These are phyloP conservation scores for Neoitamus cyanurus DNA, from an alignment of 2,888 invertebrate genomes.

Conservation along the genomic window DNA sequence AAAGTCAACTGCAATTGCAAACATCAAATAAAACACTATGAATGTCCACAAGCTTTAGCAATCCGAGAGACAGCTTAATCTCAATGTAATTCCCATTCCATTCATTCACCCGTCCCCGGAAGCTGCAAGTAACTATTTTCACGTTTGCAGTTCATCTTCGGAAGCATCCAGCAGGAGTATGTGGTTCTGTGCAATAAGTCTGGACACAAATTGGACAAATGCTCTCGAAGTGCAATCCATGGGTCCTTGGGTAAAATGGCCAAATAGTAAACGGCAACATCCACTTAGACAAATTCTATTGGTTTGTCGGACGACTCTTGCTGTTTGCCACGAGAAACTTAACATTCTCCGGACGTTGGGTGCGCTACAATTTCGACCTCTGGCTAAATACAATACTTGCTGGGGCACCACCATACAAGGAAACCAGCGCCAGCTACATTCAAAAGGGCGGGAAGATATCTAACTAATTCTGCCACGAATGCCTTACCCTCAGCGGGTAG, in stretches of 20 bases:
- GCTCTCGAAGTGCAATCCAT: not conserved
- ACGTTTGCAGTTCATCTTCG: not conserved
- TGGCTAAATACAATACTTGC: not conserved
- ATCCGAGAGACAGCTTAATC: not conserved
- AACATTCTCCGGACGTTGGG: not conserved
- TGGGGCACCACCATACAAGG: not conserved
- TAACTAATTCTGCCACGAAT: not conserved
- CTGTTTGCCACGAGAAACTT: not conserved
- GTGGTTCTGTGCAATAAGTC: not conserved
- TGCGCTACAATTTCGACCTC: not conserved
- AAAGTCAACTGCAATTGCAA: not conserved
- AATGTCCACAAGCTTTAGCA: not conserved
- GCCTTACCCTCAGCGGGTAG: not conserved
- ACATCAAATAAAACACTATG: not conserved
- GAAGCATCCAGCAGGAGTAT: not conserved
- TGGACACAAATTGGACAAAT: not conserved
- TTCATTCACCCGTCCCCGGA: not conserved
- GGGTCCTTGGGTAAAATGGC: not conserved
- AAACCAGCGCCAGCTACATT: too few species aligned
- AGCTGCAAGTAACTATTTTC: not conserved
- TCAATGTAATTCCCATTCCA: not conserved
- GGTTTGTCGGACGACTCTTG: not conserved
- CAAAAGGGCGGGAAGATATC: not conserved
- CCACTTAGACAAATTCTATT: not conserved
- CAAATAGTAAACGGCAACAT: not conserved